Percentiles rank a stretch among this genome's conserved stretches.
phyloP scores from a whole-genome alignment of 2,888 invertebrate genomes.

The Ganaspis brasiliensis region DNA sequence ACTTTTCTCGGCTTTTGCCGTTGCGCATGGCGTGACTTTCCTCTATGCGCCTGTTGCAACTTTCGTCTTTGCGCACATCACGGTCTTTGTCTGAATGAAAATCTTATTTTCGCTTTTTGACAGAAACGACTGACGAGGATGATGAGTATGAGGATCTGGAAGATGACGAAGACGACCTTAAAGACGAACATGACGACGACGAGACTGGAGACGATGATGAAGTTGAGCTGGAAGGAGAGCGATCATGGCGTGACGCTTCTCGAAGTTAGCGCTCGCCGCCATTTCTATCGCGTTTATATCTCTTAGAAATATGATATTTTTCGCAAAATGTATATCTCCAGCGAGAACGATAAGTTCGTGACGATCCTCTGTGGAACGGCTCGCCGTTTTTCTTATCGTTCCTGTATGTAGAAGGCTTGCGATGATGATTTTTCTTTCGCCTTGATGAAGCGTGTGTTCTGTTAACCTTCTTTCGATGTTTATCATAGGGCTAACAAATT shows the following conservation, averaged over 20 bases:
- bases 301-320: background rate
- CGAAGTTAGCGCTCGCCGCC: background rate
- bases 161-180: no score
- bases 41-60: background rate
- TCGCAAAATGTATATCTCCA: background rate
- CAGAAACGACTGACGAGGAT: no score
- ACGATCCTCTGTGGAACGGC: background rate
- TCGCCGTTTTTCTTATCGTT: background rate
- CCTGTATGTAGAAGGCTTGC: background rate
- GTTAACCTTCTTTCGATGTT: no score
- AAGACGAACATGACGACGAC: background rate
- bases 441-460: no score
- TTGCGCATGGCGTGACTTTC: no score
- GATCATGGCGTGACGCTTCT: constrained; percentile 37
- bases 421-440: background rate
- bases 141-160: no score
- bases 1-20: background rate
- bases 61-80: background rate
- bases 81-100: background rate
- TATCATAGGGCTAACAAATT: no score
- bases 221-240: background rate
- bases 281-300: background rate
- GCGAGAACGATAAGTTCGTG: background rate
- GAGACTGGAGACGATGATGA: constrained; percentile 2
- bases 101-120: background rate